phyloP scores from a whole-genome alignment of 1,140 invertebrate species.

The Zaprionus ornatus region DNA sequence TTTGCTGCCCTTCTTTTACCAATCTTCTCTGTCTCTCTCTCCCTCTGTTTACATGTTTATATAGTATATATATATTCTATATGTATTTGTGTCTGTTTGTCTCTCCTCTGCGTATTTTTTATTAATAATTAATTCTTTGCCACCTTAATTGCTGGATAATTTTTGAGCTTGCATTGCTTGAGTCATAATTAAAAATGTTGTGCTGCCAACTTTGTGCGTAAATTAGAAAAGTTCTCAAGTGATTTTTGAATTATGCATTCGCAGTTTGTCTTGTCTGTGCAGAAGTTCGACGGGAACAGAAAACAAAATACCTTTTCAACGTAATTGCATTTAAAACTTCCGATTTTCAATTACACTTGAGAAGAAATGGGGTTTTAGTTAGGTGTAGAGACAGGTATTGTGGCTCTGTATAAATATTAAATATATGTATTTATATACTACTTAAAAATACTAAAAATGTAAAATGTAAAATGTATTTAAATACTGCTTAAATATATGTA shows the following conservation, averaged over 20 bases:
- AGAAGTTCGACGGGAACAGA: background rate
- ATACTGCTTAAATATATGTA: no score
- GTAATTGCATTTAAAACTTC: background rate
- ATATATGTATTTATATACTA: background rate
- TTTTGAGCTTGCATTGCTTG: constrained; percentile 27
- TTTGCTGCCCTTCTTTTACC: constrained; percentile 29
- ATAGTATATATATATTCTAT: background rate
- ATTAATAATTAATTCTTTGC: constrained; percentile 6
- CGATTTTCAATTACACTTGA: background rate
- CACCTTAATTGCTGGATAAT: constrained; percentile 50
- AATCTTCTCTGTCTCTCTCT: constrained; percentile 31
- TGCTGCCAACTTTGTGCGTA: constrained; percentile 24
- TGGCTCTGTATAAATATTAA: background rate
- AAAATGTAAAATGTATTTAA: no score
- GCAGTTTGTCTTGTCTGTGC: constrained; percentile 8
- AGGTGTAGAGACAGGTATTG: background rate
- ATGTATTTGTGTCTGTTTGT: background rate
- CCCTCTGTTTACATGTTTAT: background rate
- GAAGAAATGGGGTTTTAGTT: background rate
- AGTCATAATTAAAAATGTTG: constrained; percentile 10
- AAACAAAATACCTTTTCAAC: background rate
- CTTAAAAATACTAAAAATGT: background rate
- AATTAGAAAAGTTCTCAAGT: constrained; percentile 48
- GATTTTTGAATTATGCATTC: constrained; percentile 36
- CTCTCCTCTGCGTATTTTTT: background rate